Evolutionary conservation across 2,888 invertebrate species (phyloP).

Genomic region (Poecilobothrus nobilitatus): DNA sequence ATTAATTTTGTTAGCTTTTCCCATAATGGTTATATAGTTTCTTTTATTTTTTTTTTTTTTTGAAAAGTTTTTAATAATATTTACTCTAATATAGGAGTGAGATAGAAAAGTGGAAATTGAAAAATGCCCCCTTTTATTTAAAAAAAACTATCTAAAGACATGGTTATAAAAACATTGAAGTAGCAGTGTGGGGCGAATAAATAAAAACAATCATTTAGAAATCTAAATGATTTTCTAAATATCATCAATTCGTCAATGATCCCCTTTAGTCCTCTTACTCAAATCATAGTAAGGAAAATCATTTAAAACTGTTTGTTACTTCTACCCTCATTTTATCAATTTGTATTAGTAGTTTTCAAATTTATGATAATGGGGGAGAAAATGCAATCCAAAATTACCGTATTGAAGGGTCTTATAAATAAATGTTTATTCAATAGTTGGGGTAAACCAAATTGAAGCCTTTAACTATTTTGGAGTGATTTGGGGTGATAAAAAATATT

Average conservation of each 20-base stretch:
- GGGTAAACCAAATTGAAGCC: no score
- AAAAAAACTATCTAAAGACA: no score
- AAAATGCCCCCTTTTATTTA: neutral
- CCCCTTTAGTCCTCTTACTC: neutral
- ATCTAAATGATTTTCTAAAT: neutral
- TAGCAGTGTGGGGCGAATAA: neutral
- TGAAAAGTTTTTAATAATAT: no score
- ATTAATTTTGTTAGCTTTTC: conserved; percentile 1
- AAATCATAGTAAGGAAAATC: neutral
- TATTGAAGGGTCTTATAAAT: no score
- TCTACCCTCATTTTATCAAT: neutral
- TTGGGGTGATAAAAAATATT: no score
- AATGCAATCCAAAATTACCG: no score
- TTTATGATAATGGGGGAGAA: no score
- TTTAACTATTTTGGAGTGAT: no score
- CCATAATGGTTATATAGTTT: neutral
- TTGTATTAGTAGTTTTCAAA: neutral
- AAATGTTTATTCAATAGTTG: no score
- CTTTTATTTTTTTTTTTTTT: neutral
- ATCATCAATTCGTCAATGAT: neutral
- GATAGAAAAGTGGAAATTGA: neutral
- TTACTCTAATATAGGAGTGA: no score
- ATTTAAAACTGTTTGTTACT: neutral
- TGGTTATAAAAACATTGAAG: neutral
- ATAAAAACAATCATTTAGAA: neutral